These are phyloP conservation scores for Cyclophora albipunctata DNA, from an alignment of 2,888 invertebrate species.

Conservation along the genomic window DNA sequence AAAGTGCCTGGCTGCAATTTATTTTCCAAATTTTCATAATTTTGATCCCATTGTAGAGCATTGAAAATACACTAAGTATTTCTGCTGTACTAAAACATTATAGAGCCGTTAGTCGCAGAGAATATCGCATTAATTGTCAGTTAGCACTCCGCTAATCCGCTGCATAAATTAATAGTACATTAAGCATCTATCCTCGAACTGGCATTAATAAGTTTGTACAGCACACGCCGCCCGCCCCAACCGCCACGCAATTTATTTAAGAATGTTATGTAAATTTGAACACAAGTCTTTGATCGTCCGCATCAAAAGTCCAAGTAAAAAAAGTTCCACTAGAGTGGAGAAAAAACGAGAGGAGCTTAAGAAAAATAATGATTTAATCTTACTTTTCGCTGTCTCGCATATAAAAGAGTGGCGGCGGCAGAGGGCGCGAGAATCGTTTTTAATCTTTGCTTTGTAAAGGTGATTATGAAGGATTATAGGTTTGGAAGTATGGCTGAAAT, in stretches of 20 bases:
- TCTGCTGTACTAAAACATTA: too few species aligned
- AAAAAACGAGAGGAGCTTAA: constrained; percentile 72
- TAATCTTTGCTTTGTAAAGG: constrained; percentile 78
- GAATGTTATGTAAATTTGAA: constrained; percentile 76
- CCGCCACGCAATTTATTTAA: constrained; percentile 70
- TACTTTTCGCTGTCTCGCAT: constrained; percentile 73
- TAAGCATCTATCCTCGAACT: constrained; percentile 51
- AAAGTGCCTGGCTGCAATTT: too few species aligned
- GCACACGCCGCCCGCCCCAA: constrained; percentile 41
- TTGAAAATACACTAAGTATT: too few species aligned
- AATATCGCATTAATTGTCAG: too few species aligned
- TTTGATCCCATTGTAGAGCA: too few species aligned
- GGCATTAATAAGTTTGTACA: constrained; percentile 67
- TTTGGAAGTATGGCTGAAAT: constrained; percentile 75
- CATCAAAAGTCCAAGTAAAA: constrained; percentile 71
- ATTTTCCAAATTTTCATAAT: too few species aligned
- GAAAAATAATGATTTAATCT: constrained; percentile 78
- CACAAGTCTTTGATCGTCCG: constrained; percentile 75
- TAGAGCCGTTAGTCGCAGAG: too few species aligned
- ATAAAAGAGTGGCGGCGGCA: constrained; percentile 58
- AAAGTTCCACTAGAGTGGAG: constrained; percentile 61
- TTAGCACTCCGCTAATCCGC: constrained; percentile 49
- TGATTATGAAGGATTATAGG: constrained; percentile 77
- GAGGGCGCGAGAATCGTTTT: constrained; percentile 70
- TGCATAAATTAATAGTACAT: constrained; percentile 66